These are phyloP conservation scores for Spodoptera litura DNA, from an alignment of 1,140 invertebrate genomes.

Conservation along the genomic window DNA sequence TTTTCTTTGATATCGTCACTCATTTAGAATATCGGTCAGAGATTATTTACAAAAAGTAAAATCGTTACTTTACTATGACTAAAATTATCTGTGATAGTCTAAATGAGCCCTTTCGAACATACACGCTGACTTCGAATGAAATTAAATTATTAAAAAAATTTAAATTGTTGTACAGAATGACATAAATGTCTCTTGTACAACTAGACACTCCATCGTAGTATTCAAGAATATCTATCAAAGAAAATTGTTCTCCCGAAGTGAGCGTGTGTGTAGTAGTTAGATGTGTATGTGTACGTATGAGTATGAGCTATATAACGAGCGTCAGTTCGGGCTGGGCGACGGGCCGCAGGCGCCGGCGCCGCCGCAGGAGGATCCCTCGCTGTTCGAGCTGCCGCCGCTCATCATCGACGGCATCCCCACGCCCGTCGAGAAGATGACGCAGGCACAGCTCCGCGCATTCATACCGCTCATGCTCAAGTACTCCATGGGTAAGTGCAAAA, in stretches of 20 bases:
- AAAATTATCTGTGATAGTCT: neutral
- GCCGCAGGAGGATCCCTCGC: slow-evolving; percentile 95
- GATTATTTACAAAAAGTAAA: neutral
- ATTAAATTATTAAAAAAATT: too few species aligned
- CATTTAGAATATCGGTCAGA: neutral
- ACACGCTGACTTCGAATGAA: too few species aligned
- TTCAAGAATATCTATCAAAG: too few species aligned
- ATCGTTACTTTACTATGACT: neutral
- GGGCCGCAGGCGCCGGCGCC: slow-evolving; percentile 93
- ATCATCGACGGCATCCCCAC: slow-evolving; percentile 99
- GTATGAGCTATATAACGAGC: slow-evolving; percentile 64
- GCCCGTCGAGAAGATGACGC: slow-evolving; percentile 99
- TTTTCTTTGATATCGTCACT: neutral
- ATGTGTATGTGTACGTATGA: neutral
- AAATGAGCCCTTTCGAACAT: neutral
- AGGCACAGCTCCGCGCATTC: slow-evolving; percentile 97
- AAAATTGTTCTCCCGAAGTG: too few species aligned
- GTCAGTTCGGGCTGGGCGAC: slow-evolving; percentile 82
- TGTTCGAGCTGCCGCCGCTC: slow-evolving; percentile 97
- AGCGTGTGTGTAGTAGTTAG: neutral
- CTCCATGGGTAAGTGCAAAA: slow-evolving; percentile 90
- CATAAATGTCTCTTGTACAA: too few species aligned
- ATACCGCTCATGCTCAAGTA: slow-evolving; percentile 99
- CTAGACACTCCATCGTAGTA: too few species aligned
- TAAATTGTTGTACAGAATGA: too few species aligned